phyloP scores from a whole-genome alignment of 2,797 vertebrate species.

The Dicrostonyx torquatus region DNA sequence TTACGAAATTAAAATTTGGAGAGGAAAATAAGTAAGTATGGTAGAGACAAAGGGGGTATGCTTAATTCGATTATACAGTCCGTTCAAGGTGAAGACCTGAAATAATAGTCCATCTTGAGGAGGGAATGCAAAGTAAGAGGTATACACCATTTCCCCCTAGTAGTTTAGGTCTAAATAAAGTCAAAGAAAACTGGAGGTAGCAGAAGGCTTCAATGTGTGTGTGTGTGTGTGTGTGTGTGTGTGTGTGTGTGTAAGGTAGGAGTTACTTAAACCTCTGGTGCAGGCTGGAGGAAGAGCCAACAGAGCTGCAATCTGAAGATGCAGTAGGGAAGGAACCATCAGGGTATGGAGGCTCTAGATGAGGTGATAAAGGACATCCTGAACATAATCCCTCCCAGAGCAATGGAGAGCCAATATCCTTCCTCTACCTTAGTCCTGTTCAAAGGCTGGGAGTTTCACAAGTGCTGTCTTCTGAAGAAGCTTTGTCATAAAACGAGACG shows the following conservation, averaged over 20 bases:
- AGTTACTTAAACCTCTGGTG: neutral
- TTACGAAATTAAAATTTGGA: constrained; percentile 57
- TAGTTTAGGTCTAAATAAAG: constrained; percentile 36
- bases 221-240: no score
- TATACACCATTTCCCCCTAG: neutral
- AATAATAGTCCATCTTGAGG: neutral
- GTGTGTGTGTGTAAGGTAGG: neutral
- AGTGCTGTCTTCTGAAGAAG: neutral
- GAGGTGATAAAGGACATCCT: neutral
- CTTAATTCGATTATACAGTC: neutral
- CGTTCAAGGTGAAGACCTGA: neutral
- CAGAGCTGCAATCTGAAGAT: neutral
- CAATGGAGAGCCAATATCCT: neutral
- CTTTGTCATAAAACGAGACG: neutral
- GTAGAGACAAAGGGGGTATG: neutral
- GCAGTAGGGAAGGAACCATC: neutral
- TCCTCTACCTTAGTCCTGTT: neutral
- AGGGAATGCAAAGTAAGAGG: neutral
- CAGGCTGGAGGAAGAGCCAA: neutral
- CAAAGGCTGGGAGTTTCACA: neutral
- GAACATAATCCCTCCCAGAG: neutral
- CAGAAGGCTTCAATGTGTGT: neutral
- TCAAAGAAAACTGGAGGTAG: neutral
- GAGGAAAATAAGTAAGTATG: neutral
- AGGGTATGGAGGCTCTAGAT: neutral